Percentiles rank a stretch among this genome's conserved stretches.
Conservation (phyloP, 2,113 vertebrate species). For the Lampris incognitus region DNA sequence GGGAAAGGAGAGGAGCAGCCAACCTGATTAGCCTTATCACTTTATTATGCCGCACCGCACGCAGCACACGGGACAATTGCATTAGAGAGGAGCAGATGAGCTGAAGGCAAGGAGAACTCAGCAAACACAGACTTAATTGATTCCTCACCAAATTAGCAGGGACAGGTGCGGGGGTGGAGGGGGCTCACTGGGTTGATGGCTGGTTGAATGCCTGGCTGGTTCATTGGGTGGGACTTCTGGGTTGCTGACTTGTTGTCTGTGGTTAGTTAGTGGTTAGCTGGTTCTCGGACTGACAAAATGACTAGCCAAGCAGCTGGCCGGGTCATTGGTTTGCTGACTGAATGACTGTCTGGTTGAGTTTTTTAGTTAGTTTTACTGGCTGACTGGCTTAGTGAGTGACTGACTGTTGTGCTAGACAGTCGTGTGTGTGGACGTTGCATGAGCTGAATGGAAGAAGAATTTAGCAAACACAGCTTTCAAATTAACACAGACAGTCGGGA, state of each 20-base stretch:
- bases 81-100: constrained; percentile 91
- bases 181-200: constrained; percentile 65
- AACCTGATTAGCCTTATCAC: constrained; percentile 98
- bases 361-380: background rate
- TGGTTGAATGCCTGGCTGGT: constrained; percentile 67
- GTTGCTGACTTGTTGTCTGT: constrained; percentile 69
- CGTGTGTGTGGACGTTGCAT: constrained; percentile 34
- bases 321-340: constrained; percentile 34
- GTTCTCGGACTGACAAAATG: constrained; percentile 44
- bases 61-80: constrained; percentile 96
- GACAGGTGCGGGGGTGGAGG: constrained; percentile 75
- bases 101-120: constrained; percentile 90
- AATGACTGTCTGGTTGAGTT: background rate
- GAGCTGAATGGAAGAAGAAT: constrained; percentile 36
- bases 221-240: constrained; percentile 42
- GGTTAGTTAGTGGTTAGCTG: constrained; percentile 9
- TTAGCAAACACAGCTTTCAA: constrained; percentile 27
- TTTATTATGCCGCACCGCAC: constrained; percentile 96
- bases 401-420: constrained; percentile 1
- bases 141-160: constrained; percentile 86
- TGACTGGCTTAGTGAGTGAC: background rate
- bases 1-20: constrained; percentile 84
- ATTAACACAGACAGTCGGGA: constrained; percentile 34
- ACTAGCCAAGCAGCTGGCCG: constrained; percentile 30
- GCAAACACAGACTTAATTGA: constrained; percentile 87